phyloP scores from a whole-genome alignment of 2,797 vertebrate genomes.

The Crax fasciolata region DNA sequence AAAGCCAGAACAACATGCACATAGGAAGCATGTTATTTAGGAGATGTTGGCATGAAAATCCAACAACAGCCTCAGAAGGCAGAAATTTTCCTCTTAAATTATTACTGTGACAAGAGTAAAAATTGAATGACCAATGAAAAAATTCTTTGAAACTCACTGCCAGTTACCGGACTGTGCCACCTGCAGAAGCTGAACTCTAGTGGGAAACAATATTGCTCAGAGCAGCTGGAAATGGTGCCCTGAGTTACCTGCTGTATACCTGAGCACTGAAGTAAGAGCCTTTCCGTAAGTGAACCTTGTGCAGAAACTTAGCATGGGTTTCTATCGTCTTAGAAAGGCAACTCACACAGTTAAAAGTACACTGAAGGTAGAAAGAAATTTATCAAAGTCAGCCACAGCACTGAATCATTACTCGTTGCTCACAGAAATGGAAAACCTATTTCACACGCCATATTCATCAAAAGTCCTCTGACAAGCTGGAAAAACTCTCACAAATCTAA shows the following conservation, averaged over 20 bases:
- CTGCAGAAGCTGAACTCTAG: background rate
- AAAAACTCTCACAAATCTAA: conserved; percentile 8
- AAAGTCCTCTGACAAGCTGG: conserved; percentile 28
- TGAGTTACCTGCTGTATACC: background rate
- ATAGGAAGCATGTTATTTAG: background rate
- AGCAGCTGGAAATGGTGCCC: background rate
- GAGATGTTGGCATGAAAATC: background rate
- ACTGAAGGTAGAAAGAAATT: conserved; percentile 21
- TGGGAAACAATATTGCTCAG: background rate
- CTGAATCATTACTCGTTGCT: conserved; percentile 27
- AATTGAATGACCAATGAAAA: background rate
- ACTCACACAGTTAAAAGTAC: background rate
- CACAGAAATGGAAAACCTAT: conserved; percentile 34
- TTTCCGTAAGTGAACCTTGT: background rate
- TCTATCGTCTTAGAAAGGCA: background rate
- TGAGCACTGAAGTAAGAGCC: background rate
- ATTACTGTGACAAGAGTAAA: background rate
- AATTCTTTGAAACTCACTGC: background rate
- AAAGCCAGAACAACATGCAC: background rate
- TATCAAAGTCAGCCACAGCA: conserved; percentile 35
- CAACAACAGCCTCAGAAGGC: background rate
- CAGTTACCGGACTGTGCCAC: background rate
- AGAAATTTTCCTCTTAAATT: background rate
- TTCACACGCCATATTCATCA: conserved; percentile 31
- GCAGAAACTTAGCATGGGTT: background rate